Evolutionary conservation across 2,113 vertebrate genomes (phyloP).

Genomic region (Odontesthes bonariensis): DNA sequence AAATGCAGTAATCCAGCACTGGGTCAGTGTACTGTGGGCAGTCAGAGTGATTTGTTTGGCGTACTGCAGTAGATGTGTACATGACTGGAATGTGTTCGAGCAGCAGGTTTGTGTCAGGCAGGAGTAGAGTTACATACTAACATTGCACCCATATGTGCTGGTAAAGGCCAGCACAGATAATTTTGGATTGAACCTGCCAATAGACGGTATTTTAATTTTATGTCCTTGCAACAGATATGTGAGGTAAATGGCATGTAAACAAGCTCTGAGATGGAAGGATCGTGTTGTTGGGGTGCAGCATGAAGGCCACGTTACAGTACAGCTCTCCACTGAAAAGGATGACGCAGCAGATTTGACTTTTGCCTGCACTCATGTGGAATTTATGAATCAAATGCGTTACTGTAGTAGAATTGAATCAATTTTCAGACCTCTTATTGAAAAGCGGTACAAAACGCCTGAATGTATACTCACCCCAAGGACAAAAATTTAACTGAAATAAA

Average conservation of each 20-base stretch:
- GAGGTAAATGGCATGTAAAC: constrained; percentile 14
- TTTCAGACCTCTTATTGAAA: background rate
- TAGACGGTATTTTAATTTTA: constrained; percentile 26
- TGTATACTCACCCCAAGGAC: background rate
- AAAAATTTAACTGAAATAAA: background rate
- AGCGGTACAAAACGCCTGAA: background rate
- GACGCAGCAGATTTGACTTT: background rate
- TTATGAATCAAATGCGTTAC: background rate
- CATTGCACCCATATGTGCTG: constrained; percentile 17
- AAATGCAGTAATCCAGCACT: constrained; percentile 42
- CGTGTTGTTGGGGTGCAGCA: background rate
- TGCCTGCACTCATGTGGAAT: background rate
- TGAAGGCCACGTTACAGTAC: background rate
- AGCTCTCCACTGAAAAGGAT: background rate
- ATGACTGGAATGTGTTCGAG: constrained; percentile 68
- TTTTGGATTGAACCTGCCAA: constrained; percentile 49
- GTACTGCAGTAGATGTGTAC: constrained; percentile 61
- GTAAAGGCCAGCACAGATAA: constrained; percentile 58
- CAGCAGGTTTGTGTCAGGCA: constrained; percentile 51
- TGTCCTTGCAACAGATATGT: constrained; percentile 13
- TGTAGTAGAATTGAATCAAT: background rate
- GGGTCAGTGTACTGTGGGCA: constrained; percentile 57
- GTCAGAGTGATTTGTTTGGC: constrained; percentile 47
- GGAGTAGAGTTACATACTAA: constrained; percentile 61
- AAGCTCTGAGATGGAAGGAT: constrained; percentile 1